Evolutionary conservation across 2,797 vertebrate genomes (phyloP).

Genomic region (Nyctibius grandis): DNA sequence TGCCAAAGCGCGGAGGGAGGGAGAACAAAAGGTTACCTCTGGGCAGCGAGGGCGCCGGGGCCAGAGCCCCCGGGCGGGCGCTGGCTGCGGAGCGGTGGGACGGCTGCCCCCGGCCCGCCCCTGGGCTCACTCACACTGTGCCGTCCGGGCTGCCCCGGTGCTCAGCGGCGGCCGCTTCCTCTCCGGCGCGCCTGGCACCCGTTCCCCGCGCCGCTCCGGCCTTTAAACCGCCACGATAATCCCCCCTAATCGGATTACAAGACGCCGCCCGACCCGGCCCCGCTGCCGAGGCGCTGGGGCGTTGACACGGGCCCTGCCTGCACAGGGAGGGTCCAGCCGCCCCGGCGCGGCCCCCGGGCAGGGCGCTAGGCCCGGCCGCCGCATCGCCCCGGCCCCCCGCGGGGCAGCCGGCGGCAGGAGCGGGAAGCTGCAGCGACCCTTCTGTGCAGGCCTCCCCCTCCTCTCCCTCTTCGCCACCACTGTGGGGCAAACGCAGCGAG

Average conservation of each 20-base stretch:
- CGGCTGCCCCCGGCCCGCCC: constrained; percentile 37
- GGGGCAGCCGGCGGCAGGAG: background rate
- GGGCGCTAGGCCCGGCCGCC: background rate
- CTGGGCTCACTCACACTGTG: background rate
- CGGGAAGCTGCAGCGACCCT: background rate
- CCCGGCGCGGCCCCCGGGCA: background rate
- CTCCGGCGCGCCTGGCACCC: background rate
- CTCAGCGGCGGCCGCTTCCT: background rate
- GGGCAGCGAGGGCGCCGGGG: background rate
- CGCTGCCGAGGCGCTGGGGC: background rate
- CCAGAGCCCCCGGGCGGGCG: background rate
- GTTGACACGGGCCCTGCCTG: background rate
- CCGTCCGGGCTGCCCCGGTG: background rate
- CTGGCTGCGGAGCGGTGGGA: background rate
- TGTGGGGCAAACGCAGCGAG: constrained; percentile 77
- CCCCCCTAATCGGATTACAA: constrained; percentile 17
- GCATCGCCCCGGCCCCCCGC: background rate
- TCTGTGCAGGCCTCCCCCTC: constrained; percentile 7
- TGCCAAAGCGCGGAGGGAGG: background rate
- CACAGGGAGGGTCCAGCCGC: background rate
- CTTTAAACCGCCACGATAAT: constrained; percentile 42
- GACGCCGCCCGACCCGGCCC: background rate
- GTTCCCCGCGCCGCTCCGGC: background rate
- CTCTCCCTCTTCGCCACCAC: constrained; percentile 47
- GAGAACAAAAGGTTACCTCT: background rate